Percentiles rank a stretch among this genome's conserved stretches.
Conservation (phyloP, 1,140 invertebrate genomes). For the Matsumurasca onukii region DNA sequence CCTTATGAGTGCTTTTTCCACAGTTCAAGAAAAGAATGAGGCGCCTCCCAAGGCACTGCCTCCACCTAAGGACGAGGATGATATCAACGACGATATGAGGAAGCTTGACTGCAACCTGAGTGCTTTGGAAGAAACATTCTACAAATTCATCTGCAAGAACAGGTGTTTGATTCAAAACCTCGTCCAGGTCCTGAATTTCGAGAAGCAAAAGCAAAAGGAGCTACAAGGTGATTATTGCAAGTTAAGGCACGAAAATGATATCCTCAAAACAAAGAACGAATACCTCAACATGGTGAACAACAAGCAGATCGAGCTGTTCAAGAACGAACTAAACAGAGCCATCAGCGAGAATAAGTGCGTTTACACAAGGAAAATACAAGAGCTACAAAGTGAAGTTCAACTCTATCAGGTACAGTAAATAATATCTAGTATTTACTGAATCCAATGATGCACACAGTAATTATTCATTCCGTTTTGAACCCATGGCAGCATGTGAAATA, state of each 20-base stretch:
- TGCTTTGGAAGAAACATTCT: background rate
- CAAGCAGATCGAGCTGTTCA: conserved; percentile 7
- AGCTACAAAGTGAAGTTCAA: conserved; percentile 1
- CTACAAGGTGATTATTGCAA: background rate
- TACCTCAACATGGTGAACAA: conserved; percentile 14
- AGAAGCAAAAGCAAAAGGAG: conserved; percentile 11
- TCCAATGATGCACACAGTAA: too few species aligned
- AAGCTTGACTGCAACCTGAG: background rate
- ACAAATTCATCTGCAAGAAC: background rate
- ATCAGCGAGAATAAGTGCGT: conserved; percentile 4
- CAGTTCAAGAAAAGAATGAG: too few species aligned
- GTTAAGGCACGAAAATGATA: conserved; percentile 12
- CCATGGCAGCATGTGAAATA: too few species aligned
- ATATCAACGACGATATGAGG: too few species aligned
- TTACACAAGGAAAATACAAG: conserved; percentile 4
- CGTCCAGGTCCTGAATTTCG: background rate
- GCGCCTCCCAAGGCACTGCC: too few species aligned
- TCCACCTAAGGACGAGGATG: too few species aligned
- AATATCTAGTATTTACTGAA: too few species aligned
- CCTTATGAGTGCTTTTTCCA: too few species aligned
- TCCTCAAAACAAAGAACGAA: conserved; percentile 2
- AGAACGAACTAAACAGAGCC: conserved; percentile 7
- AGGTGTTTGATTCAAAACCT: background rate
- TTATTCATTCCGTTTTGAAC: too few species aligned
- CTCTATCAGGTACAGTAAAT: too few species aligned